Percentiles rank a stretch among this genome's conserved stretches.
Conservation (phyloP, 1,140 invertebrate genomes). For the Heliconius melpomene region DNA sequence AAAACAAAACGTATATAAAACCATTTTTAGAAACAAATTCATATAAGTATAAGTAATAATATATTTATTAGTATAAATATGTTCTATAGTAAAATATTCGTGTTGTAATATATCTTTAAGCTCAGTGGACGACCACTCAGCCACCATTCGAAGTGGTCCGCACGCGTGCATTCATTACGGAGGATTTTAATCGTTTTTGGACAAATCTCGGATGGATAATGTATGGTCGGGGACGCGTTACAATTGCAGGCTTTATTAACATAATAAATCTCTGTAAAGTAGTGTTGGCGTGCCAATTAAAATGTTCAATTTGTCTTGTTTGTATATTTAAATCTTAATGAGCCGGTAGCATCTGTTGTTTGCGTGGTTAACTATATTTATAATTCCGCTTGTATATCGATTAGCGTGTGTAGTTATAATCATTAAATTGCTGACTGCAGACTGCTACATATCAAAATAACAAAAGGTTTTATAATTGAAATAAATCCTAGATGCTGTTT, state of each 20-base stretch:
- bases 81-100: neutral
- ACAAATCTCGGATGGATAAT: slow-evolving; percentile 36
- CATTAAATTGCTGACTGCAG: neutral
- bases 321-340: slow-evolving; percentile 16
- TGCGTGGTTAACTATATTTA: neutral
- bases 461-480: neutral
- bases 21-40: too few relatives aligned
- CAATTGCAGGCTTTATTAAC: slow-evolving; percentile 19
- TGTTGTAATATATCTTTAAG: neutral
- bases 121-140: neutral
- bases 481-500: too few relatives aligned
- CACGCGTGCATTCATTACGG: slow-evolving; percentile 47
- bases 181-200: slow-evolving; percentile 31
- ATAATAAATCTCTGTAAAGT: slow-evolving; percentile 32
- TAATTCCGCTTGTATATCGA: neutral
- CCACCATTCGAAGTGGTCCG: slow-evolving; percentile 55
- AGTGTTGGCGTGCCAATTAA: slow-evolving; percentile 23
- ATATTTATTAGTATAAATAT: neutral
- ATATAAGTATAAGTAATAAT: neutral
- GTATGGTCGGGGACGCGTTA: slow-evolving; percentile 29
- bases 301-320: slow-evolving; percentile 19
- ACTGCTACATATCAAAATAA: neutral
- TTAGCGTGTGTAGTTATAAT: neutral
- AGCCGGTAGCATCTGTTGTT: slow-evolving; percentile 10
- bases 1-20: too few relatives aligned